Percentiles rank a stretch among this genome's conserved stretches.
phyloP scores from a whole-genome alignment of 2,888 invertebrate genomes.

The Hyposoter didymator region DNA sequence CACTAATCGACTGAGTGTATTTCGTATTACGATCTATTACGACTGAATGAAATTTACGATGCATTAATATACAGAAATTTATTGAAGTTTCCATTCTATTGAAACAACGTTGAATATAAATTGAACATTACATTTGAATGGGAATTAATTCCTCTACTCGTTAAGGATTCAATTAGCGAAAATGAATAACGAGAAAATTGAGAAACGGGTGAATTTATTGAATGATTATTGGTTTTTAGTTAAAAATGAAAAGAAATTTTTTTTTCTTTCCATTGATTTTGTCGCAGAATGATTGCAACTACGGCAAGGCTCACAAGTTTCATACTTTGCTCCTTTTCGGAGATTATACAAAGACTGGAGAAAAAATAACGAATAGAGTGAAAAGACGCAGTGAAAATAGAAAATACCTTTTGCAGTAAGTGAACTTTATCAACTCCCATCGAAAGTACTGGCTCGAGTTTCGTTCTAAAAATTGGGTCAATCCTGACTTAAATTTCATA shows the following conservation, averaged over 20 bases:
- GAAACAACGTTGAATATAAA: background rate
- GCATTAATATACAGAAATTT: background rate
- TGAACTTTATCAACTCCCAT: constrained; percentile 59
- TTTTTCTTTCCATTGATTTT: constrained; percentile 3
- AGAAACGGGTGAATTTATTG: background rate
- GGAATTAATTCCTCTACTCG: background rate
- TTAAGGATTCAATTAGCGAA: background rate
- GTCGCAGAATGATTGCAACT: no score
- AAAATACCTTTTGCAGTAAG: background rate
- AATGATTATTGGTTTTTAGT: background rate
- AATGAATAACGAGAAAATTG: background rate
- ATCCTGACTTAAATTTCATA: constrained; percentile 63
- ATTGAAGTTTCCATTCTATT: background rate
- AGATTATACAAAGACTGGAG: background rate
- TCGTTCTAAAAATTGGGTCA: constrained; percentile 63
- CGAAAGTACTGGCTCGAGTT: constrained; percentile 53
- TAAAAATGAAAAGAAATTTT: background rate
- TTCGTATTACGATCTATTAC: background rate
- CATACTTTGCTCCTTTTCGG: background rate
- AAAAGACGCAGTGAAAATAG: constrained; percentile 13
- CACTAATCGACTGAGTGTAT: no score
- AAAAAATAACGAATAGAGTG: constrained; percentile 8
- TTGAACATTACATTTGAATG: background rate
- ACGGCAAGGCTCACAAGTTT: no score
- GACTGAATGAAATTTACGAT: background rate